Conservation (phyloP, 1,140 invertebrate genomes). For the Metaphire vulgaris region DNA sequence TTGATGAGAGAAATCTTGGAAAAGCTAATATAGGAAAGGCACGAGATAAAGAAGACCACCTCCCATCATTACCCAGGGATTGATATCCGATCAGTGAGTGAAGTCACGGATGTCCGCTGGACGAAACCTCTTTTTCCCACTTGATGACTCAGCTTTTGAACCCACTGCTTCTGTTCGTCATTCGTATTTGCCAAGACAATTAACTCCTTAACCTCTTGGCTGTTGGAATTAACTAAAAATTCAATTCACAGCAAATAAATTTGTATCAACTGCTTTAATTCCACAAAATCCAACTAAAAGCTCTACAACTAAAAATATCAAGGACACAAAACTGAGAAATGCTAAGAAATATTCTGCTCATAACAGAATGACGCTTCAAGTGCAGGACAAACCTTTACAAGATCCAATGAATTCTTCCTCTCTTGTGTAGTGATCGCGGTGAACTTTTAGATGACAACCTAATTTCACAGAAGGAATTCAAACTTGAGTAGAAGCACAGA, state of each 20-base stretch:
- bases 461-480: conserved; percentile 35
- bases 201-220: conserved; percentile 83
- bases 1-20: too few relatives aligned
- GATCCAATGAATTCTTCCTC: conserved; percentile 50
- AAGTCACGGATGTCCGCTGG: background rate
- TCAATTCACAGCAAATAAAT: too few relatives aligned
- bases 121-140: conserved; percentile 80
- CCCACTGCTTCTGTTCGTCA: conserved; percentile 89
- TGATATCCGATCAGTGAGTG: background rate
- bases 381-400: conserved; percentile 37
- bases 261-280: too few relatives aligned
- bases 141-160: conserved; percentile 77
- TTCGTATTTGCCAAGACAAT: conserved; percentile 72
- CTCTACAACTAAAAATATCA: too few relatives aligned
- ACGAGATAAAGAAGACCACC: too few relatives aligned
- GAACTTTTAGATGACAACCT: conserved; percentile 93
- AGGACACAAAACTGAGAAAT: too few relatives aligned
- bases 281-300: too few relatives aligned
- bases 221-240: conserved; percentile 75
- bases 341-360: too few relatives aligned
- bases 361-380: too few relatives aligned
- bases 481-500: too few relatives aligned
- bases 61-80: background rate
- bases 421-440: conserved; percentile 78
- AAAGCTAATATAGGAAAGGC: too few relatives aligned